phyloP scores from a whole-genome alignment of 2,113 vertebrate genomes.

The Callorhinus ursinus region DNA sequence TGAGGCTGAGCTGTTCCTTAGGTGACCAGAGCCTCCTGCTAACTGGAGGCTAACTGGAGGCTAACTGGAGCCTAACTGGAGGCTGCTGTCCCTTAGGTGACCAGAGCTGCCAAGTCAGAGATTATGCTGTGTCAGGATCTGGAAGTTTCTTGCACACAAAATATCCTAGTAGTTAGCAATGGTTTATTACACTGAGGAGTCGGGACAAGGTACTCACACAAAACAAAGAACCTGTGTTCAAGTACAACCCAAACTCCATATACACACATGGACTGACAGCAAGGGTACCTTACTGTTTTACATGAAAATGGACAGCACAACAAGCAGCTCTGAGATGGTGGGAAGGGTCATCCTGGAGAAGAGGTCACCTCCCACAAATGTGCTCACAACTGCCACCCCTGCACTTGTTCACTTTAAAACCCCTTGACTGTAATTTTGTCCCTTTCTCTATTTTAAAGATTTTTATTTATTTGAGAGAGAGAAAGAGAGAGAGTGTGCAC shows the following conservation, averaged over 20 bases:
- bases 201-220: not conserved
- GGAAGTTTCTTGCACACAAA: not conserved
- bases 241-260: not conserved
- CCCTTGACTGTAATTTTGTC: not conserved
- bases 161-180: not conserved
- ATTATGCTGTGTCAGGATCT: not conserved
- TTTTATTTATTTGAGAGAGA: not conserved
- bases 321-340: not conserved
- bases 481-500: too few species aligned
- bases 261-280: not conserved
- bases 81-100: not conserved
- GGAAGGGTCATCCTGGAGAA: not conserved
- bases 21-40: not conserved
- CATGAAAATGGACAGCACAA: not conserved
- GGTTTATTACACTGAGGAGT: not conserved
- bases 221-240: conserved; percentile 6
- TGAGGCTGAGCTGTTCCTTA: not conserved
- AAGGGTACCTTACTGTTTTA: not conserved
- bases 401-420: not conserved
- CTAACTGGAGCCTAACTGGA: not conserved
- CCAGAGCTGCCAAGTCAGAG: not conserved
- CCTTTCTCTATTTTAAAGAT: not conserved
- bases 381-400: not conserved
- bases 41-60: not conserved
- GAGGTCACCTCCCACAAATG: not conserved